These are phyloP conservation scores for Nymphalis io DNA, from an alignment of 1,140 invertebrate genomes.

Conservation along the genomic window DNA sequence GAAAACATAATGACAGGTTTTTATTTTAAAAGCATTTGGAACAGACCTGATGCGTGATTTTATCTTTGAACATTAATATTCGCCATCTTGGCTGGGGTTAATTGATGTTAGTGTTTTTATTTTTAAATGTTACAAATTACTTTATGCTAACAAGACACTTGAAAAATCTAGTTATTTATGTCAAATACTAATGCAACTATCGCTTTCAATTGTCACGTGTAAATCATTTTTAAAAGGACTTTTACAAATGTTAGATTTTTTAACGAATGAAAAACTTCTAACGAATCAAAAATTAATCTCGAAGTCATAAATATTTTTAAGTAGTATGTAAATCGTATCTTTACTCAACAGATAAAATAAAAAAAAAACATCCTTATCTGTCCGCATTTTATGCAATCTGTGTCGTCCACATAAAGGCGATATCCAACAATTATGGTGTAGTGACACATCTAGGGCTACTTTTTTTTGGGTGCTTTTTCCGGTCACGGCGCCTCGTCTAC, in stretches of 20 bases:
- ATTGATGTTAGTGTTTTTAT: too few relatives aligned
- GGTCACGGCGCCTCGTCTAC: constrained; percentile 47
- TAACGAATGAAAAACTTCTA: constrained; percentile 21
- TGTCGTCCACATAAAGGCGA: constrained; percentile 2
- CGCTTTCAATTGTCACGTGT: neutral
- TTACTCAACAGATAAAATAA: constrained; percentile 22
- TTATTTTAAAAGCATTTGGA: too few relatives aligned
- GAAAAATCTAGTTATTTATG: neutral
- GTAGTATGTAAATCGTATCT: constrained; percentile 42
- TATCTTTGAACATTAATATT: constrained; percentile 8
- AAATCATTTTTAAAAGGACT: neutral
- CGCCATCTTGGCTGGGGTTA: neutral
- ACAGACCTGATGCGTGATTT: neutral
- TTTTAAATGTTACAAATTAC: too few relatives aligned
- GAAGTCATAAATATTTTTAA: constrained; percentile 45
- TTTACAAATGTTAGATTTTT: constrained; percentile 14
- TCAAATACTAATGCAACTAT: neutral
- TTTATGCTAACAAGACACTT: neutral
- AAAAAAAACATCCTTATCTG: constrained; percentile 17
- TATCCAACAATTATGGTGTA: constrained; percentile 32
- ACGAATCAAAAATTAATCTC: constrained; percentile 35
- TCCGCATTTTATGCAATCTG: constrained; percentile 26
- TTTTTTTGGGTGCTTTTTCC: constrained; percentile 46
- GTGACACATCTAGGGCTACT: constrained; percentile 51
- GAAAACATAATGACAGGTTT: too few relatives aligned